Percentiles rank a stretch among this genome's conserved stretches.
These are phyloP conservation scores for Lasioglossum malachurum DNA, from an alignment of 2,888 invertebrate genomes.

Conservation along the genomic window DNA sequence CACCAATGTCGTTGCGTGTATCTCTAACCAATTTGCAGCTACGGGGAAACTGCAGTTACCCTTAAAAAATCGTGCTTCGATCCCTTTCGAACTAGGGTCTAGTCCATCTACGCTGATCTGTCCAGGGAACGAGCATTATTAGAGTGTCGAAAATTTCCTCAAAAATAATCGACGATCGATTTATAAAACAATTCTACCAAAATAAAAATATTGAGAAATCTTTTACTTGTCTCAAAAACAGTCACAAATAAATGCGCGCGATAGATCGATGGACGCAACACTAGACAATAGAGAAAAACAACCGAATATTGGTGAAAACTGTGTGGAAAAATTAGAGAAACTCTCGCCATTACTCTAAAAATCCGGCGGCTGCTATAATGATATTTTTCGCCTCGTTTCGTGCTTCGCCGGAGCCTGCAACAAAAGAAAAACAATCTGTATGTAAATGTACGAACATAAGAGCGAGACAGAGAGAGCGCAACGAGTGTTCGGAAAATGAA, in stretches of 20 bases:
- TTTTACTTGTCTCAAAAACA: not conserved
- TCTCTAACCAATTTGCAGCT: conserved; percentile 35
- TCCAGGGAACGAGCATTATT: not conserved
- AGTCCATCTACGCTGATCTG: not conserved
- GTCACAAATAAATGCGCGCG: not conserved
- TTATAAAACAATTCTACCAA: too few species aligned
- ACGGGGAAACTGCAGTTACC: conserved; percentile 20
- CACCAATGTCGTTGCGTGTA: conserved; percentile 43
- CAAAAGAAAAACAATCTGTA: not conserved
- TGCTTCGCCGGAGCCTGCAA: not conserved
- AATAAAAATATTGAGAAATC: too few species aligned
- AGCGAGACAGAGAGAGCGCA: not conserved
- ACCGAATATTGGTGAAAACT: not conserved
- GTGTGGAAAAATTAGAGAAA: not conserved
- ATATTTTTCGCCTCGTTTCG: not conserved
- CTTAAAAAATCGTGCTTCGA: not conserved
- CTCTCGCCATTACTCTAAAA: not conserved
- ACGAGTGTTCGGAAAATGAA: not conserved
- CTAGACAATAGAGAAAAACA: not conserved
- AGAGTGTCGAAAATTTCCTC: not conserved
- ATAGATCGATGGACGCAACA: not conserved
- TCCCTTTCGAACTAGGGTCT: not conserved
- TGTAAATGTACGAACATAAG: not conserved
- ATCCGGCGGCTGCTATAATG: not conserved
- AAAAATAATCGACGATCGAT: too few species aligned